A percentile compares a stretch with the other conserved stretches of the same genome.
Evolutionary conservation across 2,797 vertebrate genomes (phyloP).

Genomic region (Toxotes lorentzi): DNA sequence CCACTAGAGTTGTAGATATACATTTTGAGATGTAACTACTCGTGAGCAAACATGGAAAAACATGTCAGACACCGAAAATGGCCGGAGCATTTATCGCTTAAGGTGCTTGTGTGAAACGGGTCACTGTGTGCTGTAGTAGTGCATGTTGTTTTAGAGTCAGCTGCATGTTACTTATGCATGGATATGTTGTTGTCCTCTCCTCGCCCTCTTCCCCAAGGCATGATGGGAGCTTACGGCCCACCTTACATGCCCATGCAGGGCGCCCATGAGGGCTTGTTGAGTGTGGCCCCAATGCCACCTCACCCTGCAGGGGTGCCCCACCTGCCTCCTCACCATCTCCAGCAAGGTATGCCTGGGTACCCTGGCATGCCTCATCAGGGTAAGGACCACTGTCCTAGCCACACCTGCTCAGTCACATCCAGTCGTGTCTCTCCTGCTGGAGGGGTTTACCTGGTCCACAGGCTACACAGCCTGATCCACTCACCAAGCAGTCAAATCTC

Average conservation of each 20-base stretch:
- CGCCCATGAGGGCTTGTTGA: constrained; percentile 99
- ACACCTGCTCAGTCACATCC: constrained; percentile 85
- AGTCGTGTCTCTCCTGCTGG: constrained; percentile 84
- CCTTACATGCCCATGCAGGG: constrained; percentile 99
- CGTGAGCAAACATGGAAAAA: neutral
- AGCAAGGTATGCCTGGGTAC: constrained; percentile 95
- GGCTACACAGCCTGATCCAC: constrained; percentile 59
- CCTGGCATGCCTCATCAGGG: constrained; percentile 96
- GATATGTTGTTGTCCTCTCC: constrained; percentile 91
- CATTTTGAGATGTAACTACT: neutral
- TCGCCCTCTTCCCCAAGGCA: constrained; percentile 92
- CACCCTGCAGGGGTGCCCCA: constrained; percentile 93
- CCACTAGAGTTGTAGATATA: constrained; percentile 3
- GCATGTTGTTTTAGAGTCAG: constrained; percentile 84
- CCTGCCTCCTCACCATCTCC: constrained; percentile 91
- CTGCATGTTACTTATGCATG: constrained; percentile 99
- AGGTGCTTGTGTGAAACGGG: constrained; percentile 70
- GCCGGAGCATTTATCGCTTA: neutral
- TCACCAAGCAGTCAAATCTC: constrained; percentile 41
- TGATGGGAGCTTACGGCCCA: constrained; percentile 99
- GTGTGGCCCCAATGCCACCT: constrained; percentile 98
- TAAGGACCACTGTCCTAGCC: constrained; percentile 89
- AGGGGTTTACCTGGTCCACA: constrained; percentile 82
- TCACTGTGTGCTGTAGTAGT: constrained; percentile 72
- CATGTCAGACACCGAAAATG: neutral